These are phyloP conservation scores for Phortica variegata DNA, from an alignment of 1,140 invertebrate species.

Conservation along the genomic window DNA sequence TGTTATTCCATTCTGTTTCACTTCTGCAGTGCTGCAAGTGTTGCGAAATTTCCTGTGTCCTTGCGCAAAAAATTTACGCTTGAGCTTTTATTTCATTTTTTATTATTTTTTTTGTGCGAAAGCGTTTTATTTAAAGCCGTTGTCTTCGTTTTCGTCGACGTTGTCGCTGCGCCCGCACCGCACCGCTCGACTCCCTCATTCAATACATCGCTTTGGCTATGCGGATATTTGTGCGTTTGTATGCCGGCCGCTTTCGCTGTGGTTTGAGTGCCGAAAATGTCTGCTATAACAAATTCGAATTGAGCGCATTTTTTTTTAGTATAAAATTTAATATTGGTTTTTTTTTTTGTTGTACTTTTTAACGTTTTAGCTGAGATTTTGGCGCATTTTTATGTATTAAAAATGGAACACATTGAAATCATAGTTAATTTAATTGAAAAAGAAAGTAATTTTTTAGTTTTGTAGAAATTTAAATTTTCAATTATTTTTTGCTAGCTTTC, in stretches of 20 bases:
- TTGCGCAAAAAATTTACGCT: conserved; percentile 51
- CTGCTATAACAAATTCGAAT: too few relatives aligned
- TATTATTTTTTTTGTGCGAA: background rate
- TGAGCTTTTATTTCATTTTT: conserved; percentile 34
- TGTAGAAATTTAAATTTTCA: too few relatives aligned
- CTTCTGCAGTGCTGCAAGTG: conserved; percentile 44
- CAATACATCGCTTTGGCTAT: conserved; percentile 10
- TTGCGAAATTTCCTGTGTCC: conserved; percentile 49
- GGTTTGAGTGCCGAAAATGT: conserved; percentile 25
- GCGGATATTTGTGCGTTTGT: conserved; percentile 29
- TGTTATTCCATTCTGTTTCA: conserved; percentile 21
- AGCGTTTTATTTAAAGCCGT: conserved; percentile 8
- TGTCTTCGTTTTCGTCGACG: background rate
- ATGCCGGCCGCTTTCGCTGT: conserved; percentile 35
- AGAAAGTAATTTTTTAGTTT: too few relatives aligned
- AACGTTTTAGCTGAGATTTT: too few relatives aligned
- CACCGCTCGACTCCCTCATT: too few relatives aligned
- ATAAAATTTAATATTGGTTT: too few relatives aligned
- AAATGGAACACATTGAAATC: too few relatives aligned
- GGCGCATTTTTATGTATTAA: too few relatives aligned
- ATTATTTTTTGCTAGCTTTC: too few relatives aligned
- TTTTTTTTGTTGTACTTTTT: too few relatives aligned
- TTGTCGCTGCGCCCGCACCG: background rate
- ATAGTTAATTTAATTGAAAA: too few relatives aligned
- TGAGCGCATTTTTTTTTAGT: too few relatives aligned